A percentile compares a stretch with the other conserved stretches of the same genome.
phyloP scores from a whole-genome alignment of 2,888 invertebrate species.

The Hirudinaria manillensis region DNA sequence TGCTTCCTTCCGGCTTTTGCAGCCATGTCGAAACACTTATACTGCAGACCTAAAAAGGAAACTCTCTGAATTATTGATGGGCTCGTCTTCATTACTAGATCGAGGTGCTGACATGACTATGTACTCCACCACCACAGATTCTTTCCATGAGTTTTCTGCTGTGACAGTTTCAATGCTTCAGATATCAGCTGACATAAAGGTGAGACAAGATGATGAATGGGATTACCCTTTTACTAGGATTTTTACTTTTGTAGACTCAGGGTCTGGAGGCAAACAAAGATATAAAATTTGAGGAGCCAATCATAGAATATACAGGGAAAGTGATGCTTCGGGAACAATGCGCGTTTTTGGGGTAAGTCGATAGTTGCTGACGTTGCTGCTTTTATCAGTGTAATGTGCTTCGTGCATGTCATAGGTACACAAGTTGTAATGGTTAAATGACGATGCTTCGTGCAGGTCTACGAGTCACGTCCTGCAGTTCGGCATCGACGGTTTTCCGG shows the following conservation, averaged over 20 bases:
- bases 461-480: conserved; percentile 15
- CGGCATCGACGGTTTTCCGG: conserved; percentile 7
- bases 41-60: conserved; percentile 3
- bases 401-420: too few relatives aligned
- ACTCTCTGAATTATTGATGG: not conserved
- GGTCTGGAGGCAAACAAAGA: conserved; percentile 23
- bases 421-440: too few relatives aligned
- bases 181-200: conserved; percentile 23
- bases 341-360: not conserved
- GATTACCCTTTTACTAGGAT: not conserved
- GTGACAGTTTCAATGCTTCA: conserved; percentile 16
- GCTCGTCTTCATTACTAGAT: not conserved
- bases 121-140: not conserved
- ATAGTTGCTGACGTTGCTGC: too few relatives aligned
- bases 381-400: too few relatives aligned
- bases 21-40: conserved; percentile 1
- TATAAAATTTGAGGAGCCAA: conserved; percentile 18
- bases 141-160: conserved; percentile 8
- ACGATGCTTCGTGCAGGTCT: not conserved
- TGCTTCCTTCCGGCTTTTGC: not conserved
- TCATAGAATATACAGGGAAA: conserved; percentile 27
- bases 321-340: conserved; percentile 17
- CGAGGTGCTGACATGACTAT: conserved; percentile 14
- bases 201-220: not conserved
- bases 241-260: not conserved